These are phyloP conservation scores for Xiphophorus birchmanni DNA, from an alignment of 2,797 vertebrate genomes.

Conservation along the genomic window DNA sequence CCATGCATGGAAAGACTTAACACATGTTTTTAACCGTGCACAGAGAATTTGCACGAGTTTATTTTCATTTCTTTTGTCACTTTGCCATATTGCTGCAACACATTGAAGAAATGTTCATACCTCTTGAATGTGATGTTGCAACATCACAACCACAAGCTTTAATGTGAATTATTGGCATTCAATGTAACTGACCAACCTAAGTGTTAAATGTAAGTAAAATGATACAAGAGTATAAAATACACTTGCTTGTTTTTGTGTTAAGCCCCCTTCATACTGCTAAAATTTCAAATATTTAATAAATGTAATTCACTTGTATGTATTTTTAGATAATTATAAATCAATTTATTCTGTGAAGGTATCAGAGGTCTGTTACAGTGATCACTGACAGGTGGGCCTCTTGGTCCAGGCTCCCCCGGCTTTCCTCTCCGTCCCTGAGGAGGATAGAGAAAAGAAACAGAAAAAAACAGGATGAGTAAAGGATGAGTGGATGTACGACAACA, in stretches of 20 bases:
- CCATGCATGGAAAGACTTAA: conserved; percentile 30
- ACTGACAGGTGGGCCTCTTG: conserved; percentile 90
- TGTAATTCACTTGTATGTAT: too few relatives aligned
- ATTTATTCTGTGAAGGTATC: too few relatives aligned
- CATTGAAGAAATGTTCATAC: background rate
- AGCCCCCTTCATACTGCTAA: too few relatives aligned
- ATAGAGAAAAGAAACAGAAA: conserved; percentile 15
- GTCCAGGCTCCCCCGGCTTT: conserved; percentile 87
- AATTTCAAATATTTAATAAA: too few relatives aligned
- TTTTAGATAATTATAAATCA: too few relatives aligned
- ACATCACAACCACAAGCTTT: background rate
- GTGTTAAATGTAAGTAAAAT: background rate
- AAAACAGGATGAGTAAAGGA: conserved; percentile 27
- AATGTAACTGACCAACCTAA: background rate
- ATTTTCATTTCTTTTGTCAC: background rate
- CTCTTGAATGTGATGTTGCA: background rate
- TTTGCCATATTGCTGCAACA: background rate
- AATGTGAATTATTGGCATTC: background rate
- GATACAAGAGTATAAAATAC: background rate
- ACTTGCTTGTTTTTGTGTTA: too few relatives aligned
- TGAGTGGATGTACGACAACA: conserved; percentile 59
- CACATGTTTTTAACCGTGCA: conserved; percentile 12
- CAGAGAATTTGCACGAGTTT: background rate
- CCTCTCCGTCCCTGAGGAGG: conserved; percentile 89
- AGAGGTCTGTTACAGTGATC: background rate